Evolutionary conservation across 1,140 invertebrate species (phyloP).

Genomic region (Helicoverpa zea): DNA sequence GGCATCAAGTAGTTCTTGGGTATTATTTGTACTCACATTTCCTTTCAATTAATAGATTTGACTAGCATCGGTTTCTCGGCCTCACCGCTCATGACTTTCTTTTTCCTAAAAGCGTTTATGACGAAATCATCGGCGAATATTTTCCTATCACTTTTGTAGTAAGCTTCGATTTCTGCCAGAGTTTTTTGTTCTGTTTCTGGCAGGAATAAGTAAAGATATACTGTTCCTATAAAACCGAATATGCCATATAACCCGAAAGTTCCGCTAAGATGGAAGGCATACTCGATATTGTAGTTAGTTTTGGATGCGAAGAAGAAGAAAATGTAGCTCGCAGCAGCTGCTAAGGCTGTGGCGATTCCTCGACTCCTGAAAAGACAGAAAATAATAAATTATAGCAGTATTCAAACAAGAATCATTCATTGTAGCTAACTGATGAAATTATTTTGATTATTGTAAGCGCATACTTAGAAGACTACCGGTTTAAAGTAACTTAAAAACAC

Average conservation of each 20-base stretch:
- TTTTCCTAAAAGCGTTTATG: conserved; percentile 78
- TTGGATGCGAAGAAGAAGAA: conserved; percentile 89
- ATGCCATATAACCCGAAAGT: conserved; percentile 89
- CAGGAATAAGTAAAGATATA: conserved; percentile 89
- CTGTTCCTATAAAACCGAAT: conserved; percentile 86
- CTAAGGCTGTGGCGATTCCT: conserved; percentile 87
- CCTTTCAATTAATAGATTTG: conserved; percentile 47
- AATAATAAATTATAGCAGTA: not conserved
- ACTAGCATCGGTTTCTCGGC: conserved; percentile 76
- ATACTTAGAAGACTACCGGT: too few relatives aligned
- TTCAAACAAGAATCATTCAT: too few relatives aligned
- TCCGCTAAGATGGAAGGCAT: conserved; percentile 86
- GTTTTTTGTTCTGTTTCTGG: conserved; percentile 93
- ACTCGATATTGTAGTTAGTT: conserved; percentile 88
- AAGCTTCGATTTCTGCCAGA: conserved; percentile 91
- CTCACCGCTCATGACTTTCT: conserved; percentile 56
- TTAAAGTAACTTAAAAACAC: too few relatives aligned
- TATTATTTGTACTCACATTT: not conserved
- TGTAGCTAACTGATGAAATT: too few relatives aligned
- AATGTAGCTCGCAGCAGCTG: conserved; percentile 87
- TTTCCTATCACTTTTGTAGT: conserved; percentile 74
- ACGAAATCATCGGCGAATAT: conserved; percentile 81
- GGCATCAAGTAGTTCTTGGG: not conserved
- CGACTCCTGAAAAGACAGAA: conserved; percentile 79
- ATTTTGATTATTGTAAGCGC: too few relatives aligned